A percentile compares a stretch with the other conserved stretches of the same genome.
These are phyloP conservation scores for Leptopilina boulardi DNA, from an alignment of 1,140 invertebrate genomes.

Conservation along the genomic window DNA sequence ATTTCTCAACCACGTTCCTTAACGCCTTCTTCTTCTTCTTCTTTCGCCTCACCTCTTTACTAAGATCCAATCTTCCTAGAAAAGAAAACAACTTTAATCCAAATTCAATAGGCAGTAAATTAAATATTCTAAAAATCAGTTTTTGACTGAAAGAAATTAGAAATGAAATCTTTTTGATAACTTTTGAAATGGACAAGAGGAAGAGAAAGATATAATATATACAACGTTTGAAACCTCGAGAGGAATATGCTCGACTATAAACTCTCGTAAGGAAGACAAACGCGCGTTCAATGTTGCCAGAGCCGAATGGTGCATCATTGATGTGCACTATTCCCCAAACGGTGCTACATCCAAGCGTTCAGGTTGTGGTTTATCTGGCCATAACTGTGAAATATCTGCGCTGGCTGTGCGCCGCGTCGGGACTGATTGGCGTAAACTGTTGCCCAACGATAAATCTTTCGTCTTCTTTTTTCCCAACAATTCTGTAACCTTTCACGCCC, in stretches of 20 bases:
- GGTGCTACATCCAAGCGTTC: conserved; percentile 67
- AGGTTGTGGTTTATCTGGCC: conserved; percentile 73
- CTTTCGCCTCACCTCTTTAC: neutral
- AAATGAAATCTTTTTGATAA: no score
- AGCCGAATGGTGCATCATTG: conserved; percentile 73
- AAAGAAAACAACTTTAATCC: no score
- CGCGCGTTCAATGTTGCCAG: conserved; percentile 64
- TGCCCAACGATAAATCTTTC: conserved; percentile 63
- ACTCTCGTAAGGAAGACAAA: conserved; percentile 72
- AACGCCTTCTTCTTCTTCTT: neutral
- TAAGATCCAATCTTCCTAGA: conserved; percentile 15
- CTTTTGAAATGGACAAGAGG: no score
- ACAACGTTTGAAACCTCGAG: conserved; percentile 35
- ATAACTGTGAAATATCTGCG: conserved; percentile 73
- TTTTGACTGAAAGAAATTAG: no score
- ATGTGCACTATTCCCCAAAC: conserved; percentile 73
- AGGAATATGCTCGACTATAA: conserved; percentile 67
- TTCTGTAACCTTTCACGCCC: neutral
- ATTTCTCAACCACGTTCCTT: conserved; percentile 41
- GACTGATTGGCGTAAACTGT: conserved; percentile 67
- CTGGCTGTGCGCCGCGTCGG: conserved; percentile 56
- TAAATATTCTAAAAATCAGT: no score
- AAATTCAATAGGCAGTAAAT: no score
- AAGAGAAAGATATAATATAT: no score
- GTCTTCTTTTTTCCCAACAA: conserved; percentile 45